Base-by-base conservation (phyloP, 2,888 invertebrate species). In the Pammene aurita region DNA sequence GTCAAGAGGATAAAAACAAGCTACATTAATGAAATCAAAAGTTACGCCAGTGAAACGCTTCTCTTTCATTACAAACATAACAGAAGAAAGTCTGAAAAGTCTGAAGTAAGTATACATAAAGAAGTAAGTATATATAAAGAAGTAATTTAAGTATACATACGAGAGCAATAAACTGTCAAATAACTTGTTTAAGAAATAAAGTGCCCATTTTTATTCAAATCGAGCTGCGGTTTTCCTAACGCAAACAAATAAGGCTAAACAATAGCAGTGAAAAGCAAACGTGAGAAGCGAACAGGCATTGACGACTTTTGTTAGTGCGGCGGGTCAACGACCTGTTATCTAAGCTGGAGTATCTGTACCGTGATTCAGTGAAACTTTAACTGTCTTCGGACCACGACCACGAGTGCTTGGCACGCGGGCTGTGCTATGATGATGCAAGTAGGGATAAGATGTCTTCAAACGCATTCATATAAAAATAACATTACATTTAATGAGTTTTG, bases 251-350 rank as follows among this genome's bases (percentile, higher is more conserved):
- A 70, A 75, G 65, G 56, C 58, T 66, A 72, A 66, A 80, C 81
- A 80, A 82, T 77, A 72, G 75, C 71, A 80, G 80, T 82, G 78
- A 80, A 84, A 81, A 83, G 78, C 76, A 75, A 74, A 79, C 79
- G 82, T 79, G 80, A 79, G 82, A 82, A 82, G 72, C 73, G 68
- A 75, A 75, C 73, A 76, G 77, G 78, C 78, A 78, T 70, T 71
- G 74, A 72, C 73, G 75, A 63, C 57, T 63, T 69, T 72, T 70
- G 57, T 69, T 48, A 11, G 16, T 18, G 42, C 35, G 57, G 11
- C 71, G 71, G 81, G 76, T 75, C 81, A 80, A 80, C 66, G 78
- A 76, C 76, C 82, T 78, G 76, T 79, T 84, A 85, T 84, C 84
- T 74, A 57, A 67, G 58, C 67, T 64, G 71, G 70, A 67, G 72